phyloP scores from a whole-genome alignment of 2,888 invertebrate genomes.

The Cryptus viduatorius region DNA sequence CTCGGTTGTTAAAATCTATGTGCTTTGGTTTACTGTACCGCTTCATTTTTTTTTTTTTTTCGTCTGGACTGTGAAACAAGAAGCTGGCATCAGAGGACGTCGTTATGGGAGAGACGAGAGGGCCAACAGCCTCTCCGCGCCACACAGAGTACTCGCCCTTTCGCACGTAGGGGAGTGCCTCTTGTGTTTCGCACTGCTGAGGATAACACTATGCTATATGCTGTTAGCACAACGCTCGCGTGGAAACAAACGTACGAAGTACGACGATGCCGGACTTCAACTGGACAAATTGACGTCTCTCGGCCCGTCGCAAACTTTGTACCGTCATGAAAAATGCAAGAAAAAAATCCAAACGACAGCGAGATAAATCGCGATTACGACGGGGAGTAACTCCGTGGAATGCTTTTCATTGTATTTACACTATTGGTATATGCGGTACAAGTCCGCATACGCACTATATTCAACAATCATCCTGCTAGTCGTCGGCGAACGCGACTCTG shows the following conservation, averaged over 20 bases:
- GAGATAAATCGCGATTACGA: neutral
- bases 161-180: slow-evolving; percentile 70
- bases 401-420: slow-evolving; percentile 1
- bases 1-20: slow-evolving; percentile 53
- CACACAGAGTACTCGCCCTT: slow-evolving; percentile 43
- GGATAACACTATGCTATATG: neutral
- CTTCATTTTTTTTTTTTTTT: slow-evolving; percentile 71
- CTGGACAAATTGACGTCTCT: slow-evolving; percentile 79
- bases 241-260: slow-evolving; percentile 78
- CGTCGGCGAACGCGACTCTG: neutral
- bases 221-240: slow-evolving; percentile 77
- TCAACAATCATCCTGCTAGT: neutral
- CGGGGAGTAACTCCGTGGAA: neutral
- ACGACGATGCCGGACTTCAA: slow-evolving; percentile 67
- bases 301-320: neutral
- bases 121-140: slow-evolving; percentile 71
- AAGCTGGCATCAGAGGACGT: slow-evolving; percentile 80
- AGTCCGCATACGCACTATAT: neutral
- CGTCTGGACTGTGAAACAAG: slow-evolving; percentile 79
- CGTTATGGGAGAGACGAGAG: slow-evolving; percentile 75
- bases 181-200: slow-evolving; percentile 76
- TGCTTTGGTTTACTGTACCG: slow-evolving; percentile 39
- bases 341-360: neutral
- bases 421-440: neutral
- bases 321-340: neutral